Base-by-base conservation (phyloP, 2,888 invertebrate species). In the Mythimna loreyi region DNA sequence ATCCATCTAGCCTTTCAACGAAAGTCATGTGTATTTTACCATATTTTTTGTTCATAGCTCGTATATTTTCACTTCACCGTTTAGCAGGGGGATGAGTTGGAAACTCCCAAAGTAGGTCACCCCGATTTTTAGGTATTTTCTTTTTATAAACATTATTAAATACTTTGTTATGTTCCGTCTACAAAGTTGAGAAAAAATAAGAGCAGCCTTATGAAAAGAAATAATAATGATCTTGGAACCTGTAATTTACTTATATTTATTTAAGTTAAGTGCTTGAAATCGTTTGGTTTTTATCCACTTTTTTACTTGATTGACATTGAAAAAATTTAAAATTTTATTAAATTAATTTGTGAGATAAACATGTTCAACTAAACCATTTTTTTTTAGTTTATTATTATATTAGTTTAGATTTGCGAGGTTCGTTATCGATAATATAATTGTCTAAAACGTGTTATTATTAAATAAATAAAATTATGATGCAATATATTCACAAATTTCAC, bases 101-200 rank as follows among this genome's bases (percentile, higher is more conserved):
- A 40, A 52, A 55, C 53, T 70, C 56, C 2, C 11, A n/a, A 75
- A 72, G 73, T 78, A 78, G 79, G 75, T 75, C 78, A 78, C 33
- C 73, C 9, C 49, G 36, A 61, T 72, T 75, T 75, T 55, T 53
- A 61, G 73, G 47, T 25, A 55, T 59, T 77, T 59, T 59, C 58
- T 60, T 40, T 74, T 63, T 23, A 58, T 58, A 61, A 78, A 66
- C 30, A 49, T 75, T 66, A 63, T 78, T 63, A 63, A 61, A 60
- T 50, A 67, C 53, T 68, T 65, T 28, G 40, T 65, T 65, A 72
- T 50, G 23, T 36, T 53, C 45, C 52, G 66, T 72, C 73, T 65
- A 30, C 72, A 21, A 23, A 36, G 49, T 65, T 57, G 30, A 5
- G 36, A 45, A 59, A 55, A 72, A 49, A 61, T 64, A 53, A 57